Conservation (phyloP, 2,888 invertebrate species). For the Eilema depressum region DNA sequence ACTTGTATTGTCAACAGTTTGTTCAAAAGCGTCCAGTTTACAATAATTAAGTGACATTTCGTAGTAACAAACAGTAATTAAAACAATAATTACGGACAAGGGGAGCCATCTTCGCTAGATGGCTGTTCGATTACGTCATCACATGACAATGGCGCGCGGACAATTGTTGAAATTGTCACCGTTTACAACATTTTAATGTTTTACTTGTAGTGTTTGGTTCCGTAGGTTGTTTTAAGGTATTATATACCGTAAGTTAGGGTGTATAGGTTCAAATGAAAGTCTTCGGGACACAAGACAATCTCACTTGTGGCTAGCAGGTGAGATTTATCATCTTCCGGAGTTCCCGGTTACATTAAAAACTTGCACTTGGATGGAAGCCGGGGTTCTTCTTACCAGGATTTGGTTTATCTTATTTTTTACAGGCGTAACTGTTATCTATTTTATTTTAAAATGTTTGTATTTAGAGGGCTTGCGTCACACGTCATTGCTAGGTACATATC, state of each 20-base stretch:
- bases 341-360: too few relatives aligned
- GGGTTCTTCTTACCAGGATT: too few relatives aligned
- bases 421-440: too few relatives aligned
- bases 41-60: constrained; percentile 46
- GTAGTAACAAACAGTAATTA: constrained; percentile 42
- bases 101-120: constrained; percentile 36
- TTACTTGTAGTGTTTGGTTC: constrained; percentile 25
- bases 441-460: too few relatives aligned
- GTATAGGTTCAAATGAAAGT: too few relatives aligned
- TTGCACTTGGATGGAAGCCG: too few relatives aligned
- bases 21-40: constrained; percentile 24
- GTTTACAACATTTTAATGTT: constrained; percentile 20
- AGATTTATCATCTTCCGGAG: too few relatives aligned
- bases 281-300: too few relatives aligned
- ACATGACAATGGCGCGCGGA: constrained; percentile 32
- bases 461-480: too few relatives aligned
- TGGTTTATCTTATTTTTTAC: too few relatives aligned
- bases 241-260: not conserved
- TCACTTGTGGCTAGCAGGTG: too few relatives aligned
- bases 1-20: not conserved
- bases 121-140: constrained; percentile 38
- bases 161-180: constrained; percentile 44
- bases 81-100: constrained; percentile 43
- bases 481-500: too few relatives aligned
- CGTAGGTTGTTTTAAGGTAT: constrained; percentile 11